Conservation (phyloP, 2,888 invertebrate genomes). For the Lepidonotus clava region DNA sequence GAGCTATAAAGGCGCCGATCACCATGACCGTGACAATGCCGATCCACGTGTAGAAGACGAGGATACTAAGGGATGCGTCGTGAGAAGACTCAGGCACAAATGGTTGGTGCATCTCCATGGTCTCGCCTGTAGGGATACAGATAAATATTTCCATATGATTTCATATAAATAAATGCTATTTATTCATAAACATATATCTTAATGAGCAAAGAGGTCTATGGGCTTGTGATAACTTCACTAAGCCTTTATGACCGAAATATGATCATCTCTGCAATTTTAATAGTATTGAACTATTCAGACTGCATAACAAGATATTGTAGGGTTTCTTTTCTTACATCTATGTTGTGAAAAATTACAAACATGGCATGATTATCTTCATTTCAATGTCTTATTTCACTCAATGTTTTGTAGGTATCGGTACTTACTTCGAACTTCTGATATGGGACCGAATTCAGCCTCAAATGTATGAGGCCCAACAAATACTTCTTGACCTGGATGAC, state of each 20-base stretch:
- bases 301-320: too few relatives aligned
- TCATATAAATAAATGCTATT: too few relatives aligned
- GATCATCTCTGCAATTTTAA: too few relatives aligned
- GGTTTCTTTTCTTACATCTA: too few relatives aligned
- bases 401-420: background rate
- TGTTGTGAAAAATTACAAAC: too few relatives aligned
- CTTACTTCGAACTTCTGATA: constrained; percentile 55
- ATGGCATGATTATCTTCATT: too few relatives aligned
- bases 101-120: constrained; percentile 54
- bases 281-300: too few relatives aligned
- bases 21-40: constrained; percentile 55
- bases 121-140: constrained; percentile 26
- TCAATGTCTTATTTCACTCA: too few relatives aligned
- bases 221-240: too few relatives aligned
- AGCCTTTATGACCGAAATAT: too few relatives aligned
- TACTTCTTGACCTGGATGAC: constrained; percentile 40
- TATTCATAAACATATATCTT: too few relatives aligned
- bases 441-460: constrained; percentile 55
- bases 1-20: constrained; percentile 54
- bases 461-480: constrained; percentile 54
- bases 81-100: constrained; percentile 51
- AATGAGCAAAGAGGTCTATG: too few relatives aligned
- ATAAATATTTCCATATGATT: background rate
- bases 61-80: constrained; percentile 56
- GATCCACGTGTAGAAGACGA: constrained; percentile 56